Evolutionary conservation across 2,113 vertebrate genomes (phyloP).

Genomic region (Microcebus murinus): DNA sequence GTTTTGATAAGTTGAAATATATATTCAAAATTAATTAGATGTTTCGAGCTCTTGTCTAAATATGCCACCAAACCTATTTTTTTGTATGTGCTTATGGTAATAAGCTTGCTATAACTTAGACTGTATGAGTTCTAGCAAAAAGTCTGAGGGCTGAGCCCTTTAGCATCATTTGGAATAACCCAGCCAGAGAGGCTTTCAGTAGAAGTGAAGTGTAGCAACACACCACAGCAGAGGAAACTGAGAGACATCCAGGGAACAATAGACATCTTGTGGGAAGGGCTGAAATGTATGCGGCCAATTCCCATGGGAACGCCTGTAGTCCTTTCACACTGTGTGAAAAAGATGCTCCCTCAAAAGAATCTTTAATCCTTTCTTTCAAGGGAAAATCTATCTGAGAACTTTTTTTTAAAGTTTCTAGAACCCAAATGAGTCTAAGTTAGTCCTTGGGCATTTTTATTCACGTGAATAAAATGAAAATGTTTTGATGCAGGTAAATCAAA

Average conservation of each 20-base stretch:
- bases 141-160: not conserved
- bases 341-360: slow-evolving; percentile 84
- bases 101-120: not conserved
- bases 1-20: not conserved
- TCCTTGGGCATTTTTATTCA: slow-evolving; percentile 29
- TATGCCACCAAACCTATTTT: not conserved
- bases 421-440: slow-evolving; percentile 7
- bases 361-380: slow-evolving; percentile 83
- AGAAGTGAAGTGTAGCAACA: slow-evolving; percentile 65
- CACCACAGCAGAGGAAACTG: slow-evolving; percentile 56
- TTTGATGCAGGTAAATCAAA: slow-evolving; percentile 39
- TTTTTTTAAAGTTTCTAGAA: slow-evolving; percentile 71
- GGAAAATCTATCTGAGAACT: slow-evolving; percentile 77
- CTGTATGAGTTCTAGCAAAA: not conserved
- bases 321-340: slow-evolving; percentile 82
- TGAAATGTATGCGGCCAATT: slow-evolving; percentile 78
- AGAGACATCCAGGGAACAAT: slow-evolving; percentile 77
- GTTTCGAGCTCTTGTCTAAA: not conserved
- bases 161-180: slow-evolving; percentile 10
- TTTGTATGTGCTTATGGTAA: not conserved
- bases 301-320: slow-evolving; percentile 82
- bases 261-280: slow-evolving; percentile 79
- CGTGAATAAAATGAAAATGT: slow-evolving; percentile 63
- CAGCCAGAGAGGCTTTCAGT: slow-evolving; percentile 2
- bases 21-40: not conserved